Percentiles rank a stretch among this genome's conserved stretches.
Conservation (phyloP, 2,797 vertebrate genomes). For the Luscinia luscinia region DNA sequence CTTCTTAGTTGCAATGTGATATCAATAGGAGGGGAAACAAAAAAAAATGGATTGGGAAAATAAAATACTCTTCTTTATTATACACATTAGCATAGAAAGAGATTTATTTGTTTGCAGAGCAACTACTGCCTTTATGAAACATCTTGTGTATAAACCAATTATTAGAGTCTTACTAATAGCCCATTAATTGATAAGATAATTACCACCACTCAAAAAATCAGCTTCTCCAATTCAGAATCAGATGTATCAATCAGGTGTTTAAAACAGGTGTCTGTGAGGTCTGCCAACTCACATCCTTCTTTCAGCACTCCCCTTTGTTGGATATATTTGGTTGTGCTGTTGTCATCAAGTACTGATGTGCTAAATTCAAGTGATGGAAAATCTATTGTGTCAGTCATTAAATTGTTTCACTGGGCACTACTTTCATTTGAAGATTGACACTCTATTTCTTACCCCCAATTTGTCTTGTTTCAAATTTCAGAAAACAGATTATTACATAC, state of each 20-base stretch:
- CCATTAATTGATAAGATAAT: not conserved
- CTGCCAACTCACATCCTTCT: not conserved
- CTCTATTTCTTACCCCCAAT: not conserved
- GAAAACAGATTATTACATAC: not conserved
- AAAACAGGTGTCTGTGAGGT: not conserved
- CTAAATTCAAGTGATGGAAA: slow-evolving; percentile 28
- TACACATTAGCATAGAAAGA: not conserved
- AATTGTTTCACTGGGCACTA: not conserved
- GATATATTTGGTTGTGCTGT: not conserved
- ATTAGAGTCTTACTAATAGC: not conserved
- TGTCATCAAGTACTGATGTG: not conserved
- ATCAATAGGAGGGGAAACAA: not conserved
- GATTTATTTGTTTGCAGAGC: not conserved
- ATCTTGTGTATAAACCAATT: not conserved
- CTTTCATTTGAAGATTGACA: not conserved
- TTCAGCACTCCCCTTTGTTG: not conserved
- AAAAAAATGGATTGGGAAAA: not conserved
- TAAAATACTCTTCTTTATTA: not conserved
- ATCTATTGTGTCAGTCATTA: slow-evolving; percentile 27
- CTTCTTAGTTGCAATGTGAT: not conserved
- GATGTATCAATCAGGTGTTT: not conserved
- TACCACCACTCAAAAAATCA: not conserved
- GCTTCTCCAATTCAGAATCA: not conserved
- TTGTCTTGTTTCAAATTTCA: not conserved
- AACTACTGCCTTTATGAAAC: not conserved